phyloP scores from a whole-genome alignment of 2,113 vertebrate species.

The Polypterus bichir region DNA sequence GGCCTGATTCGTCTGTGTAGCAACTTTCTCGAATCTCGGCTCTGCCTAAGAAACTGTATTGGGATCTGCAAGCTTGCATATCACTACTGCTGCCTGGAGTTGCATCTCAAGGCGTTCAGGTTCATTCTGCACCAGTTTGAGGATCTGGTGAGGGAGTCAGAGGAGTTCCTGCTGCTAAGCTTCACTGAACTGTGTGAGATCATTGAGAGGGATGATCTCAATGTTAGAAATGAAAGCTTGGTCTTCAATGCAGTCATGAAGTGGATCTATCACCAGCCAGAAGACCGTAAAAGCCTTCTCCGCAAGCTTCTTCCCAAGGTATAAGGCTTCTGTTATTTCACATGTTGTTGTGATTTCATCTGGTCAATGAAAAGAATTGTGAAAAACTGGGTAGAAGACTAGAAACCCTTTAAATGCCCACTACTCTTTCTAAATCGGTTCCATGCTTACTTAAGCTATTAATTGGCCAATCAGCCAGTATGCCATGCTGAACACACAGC shows the following conservation, averaged over 20 bases:
- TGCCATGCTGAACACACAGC: no score
- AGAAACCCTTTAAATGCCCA: no score
- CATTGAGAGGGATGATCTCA: constrained; percentile 56
- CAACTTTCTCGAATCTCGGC: constrained; percentile 47
- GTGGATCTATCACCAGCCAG: constrained; percentile 50
- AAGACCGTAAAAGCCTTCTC: constrained; percentile 40
- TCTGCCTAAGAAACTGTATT: constrained; percentile 56
- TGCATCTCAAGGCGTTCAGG: constrained; percentile 41
- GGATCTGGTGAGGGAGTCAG: constrained; percentile 39
- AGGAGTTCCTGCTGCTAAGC: constrained; percentile 58
- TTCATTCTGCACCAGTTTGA: constrained; percentile 66
- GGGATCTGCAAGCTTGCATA: constrained; percentile 56
- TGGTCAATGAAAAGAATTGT: no score
- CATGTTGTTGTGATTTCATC: no score
- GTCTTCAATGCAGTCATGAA: constrained; percentile 57
- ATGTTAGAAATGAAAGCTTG: constrained; percentile 47
- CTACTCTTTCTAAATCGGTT: no score
- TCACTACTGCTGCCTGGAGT: constrained; percentile 36
- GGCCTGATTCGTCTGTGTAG: constrained; percentile 46
- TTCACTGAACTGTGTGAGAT: constrained; percentile 46
- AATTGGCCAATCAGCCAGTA: no score
- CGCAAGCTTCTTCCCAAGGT: constrained; percentile 54
- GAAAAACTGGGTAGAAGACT: no score
- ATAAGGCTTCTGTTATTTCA: background rate
- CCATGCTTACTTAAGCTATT: no score